A percentile compares a stretch with the other conserved stretches of the same genome.
These are phyloP conservation scores for Podarcis siculus DNA, from an alignment of 2,797 vertebrate species.

Conservation along the genomic window DNA sequence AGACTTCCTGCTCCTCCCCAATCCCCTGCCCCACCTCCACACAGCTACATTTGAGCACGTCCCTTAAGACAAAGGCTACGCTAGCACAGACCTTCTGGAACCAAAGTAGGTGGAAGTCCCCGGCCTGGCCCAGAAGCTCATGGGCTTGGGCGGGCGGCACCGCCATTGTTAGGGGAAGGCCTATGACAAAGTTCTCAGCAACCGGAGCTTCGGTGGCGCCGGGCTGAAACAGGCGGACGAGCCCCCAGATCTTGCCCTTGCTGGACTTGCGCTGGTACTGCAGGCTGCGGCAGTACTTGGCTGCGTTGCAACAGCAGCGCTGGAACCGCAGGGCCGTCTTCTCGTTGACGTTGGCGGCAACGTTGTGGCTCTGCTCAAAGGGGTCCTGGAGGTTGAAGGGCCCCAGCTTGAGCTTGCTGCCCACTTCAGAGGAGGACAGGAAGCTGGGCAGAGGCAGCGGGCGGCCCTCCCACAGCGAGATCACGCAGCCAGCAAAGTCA, in stretches of 20 bases:
- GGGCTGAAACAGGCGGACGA: constrained; percentile 86
- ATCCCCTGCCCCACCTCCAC: neutral
- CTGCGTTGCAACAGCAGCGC: constrained; percentile 82
- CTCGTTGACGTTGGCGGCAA: constrained; percentile 86
- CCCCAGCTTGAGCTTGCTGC: constrained; percentile 72
- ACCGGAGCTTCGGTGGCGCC: neutral
- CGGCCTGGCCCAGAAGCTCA: constrained; percentile 61
- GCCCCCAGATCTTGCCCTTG: constrained; percentile 88
- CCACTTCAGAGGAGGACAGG: constrained; percentile 52
- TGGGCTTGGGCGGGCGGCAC: constrained; percentile 13
- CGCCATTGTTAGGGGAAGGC: constrained; percentile 33
- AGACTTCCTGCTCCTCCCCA: neutral
- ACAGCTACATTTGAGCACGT: constrained; percentile 79
- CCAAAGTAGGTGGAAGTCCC: fast-evolving
- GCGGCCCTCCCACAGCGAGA: constrained; percentile 82
- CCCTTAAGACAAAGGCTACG: constrained; percentile 74
- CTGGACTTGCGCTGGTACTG: constrained; percentile 85
- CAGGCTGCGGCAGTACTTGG: constrained; percentile 89
- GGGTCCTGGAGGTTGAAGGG: constrained; percentile 91
- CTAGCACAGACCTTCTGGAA: constrained; percentile 77
- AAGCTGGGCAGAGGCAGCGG: constrained; percentile 77
- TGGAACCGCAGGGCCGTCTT: constrained; percentile 80
- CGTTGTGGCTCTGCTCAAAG: constrained; percentile 92
- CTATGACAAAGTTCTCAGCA: fast-evolving
- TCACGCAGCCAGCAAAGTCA: constrained; percentile 82